Conservation (phyloP, 2,888 invertebrate genomes). For the Agrenia bidenticulata region DNA sequence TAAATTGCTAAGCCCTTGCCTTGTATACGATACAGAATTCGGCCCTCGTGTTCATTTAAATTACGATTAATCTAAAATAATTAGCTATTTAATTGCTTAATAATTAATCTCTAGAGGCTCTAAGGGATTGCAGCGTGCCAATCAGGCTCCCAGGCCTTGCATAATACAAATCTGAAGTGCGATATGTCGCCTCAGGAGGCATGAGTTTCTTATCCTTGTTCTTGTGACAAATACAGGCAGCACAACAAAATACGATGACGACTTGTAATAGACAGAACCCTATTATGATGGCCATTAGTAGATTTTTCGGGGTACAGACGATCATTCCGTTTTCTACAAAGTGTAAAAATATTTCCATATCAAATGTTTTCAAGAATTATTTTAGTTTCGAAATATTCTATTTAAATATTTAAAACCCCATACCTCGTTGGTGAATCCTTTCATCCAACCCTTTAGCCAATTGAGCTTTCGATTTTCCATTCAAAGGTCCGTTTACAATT, state of each 20-base stretch:
- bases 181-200: conserved; percentile 38
- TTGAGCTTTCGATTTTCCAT: conserved; percentile 31
- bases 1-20: too few species aligned
- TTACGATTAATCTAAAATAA: too few species aligned
- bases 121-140: conserved; percentile 45
- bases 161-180: conserved; percentile 42
- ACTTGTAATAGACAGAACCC: conserved; percentile 49
- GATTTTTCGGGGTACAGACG: conserved; percentile 46
- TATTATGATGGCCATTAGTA: conserved; percentile 48
- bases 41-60: too few species aligned
- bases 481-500: conserved; percentile 46
- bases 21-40: too few species aligned
- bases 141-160: conserved; percentile 40
- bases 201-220: conserved; percentile 39
- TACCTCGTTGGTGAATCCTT: conserved; percentile 22
- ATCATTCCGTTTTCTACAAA: conserved; percentile 38
- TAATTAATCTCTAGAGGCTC: conserved; percentile 15
- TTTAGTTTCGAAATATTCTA: not conserved
- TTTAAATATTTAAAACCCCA: not conserved
- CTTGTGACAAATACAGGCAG: conserved; percentile 44
- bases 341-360: too few species aligned
- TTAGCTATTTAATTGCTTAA: not conserved
- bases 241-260: conserved; percentile 46
- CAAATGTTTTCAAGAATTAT: too few species aligned
- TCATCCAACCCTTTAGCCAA: conserved; percentile 11